Percentiles rank a stretch among this genome's conserved stretches.
These are phyloP conservation scores for Sphaerophoria rueppellii DNA, from an alignment of 2,888 invertebrate genomes.

Conservation along the genomic window DNA sequence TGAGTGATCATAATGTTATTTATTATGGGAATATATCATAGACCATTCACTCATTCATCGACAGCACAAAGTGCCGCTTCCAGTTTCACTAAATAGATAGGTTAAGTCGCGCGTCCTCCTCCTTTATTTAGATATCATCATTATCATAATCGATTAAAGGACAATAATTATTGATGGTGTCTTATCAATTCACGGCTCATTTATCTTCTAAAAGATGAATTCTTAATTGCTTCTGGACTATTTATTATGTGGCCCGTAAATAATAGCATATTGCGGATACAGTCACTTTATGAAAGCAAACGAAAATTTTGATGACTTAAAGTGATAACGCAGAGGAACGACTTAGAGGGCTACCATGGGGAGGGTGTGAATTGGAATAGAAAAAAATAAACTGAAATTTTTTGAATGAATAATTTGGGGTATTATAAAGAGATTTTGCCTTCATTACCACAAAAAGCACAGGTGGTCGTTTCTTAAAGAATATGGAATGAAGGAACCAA, in stretches of 20 bases:
- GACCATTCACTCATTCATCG: neutral
- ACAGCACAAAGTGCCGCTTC: neutral
- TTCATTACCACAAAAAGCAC: neutral
- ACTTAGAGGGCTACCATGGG: too few relatives aligned
- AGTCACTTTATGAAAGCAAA: neutral
- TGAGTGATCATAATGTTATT: conserved; percentile 78
- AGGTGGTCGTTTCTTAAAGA: neutral
- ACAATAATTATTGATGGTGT: conserved; percentile 67
- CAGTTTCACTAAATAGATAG: neutral
- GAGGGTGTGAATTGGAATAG: too few relatives aligned
- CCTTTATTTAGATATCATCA: neutral
- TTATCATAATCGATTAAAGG: conserved; percentile 52
- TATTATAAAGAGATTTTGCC: neutral
- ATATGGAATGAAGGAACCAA: neutral
- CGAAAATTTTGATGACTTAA: neutral
- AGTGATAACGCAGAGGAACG: neutral
- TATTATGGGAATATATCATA: conserved; percentile 48
- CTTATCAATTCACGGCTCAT: conserved; percentile 70
- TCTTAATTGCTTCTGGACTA: conserved; percentile 56
- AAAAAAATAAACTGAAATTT: too few relatives aligned
- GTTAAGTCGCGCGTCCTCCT: neutral
- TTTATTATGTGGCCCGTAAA: conserved; percentile 38
- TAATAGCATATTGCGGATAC: neutral
- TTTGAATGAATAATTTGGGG: neutral
- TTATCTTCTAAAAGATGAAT: conserved; percentile 61